phyloP scores from a whole-genome alignment of 2,113 vertebrate species.

The Ifrita kowaldi region DNA sequence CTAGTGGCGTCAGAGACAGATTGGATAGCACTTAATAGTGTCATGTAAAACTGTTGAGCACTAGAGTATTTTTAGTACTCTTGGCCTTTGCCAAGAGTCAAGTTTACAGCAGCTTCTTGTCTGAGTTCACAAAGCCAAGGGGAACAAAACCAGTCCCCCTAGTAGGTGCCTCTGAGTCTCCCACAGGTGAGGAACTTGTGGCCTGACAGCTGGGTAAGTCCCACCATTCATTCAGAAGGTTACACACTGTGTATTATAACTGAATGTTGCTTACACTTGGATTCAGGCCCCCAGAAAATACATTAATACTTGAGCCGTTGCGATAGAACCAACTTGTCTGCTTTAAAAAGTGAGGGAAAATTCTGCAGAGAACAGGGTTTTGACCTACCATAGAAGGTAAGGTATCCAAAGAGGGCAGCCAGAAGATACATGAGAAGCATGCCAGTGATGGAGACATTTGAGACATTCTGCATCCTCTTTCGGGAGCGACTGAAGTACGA shows the following conservation, averaged over 20 bases:
- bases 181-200: neutral
- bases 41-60: neutral
- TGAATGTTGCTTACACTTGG: neutral
- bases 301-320: neutral
- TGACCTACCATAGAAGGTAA: slow-evolving; percentile 89
- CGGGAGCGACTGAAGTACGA: slow-evolving; percentile 78
- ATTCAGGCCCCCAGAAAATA: neutral
- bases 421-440: slow-evolving; percentile 96
- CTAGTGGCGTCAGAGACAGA: neutral
- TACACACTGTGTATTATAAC: neutral
- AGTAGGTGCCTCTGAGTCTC: neutral
- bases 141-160: neutral
- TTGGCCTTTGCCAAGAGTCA: neutral
- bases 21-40: neutral
- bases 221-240: neutral
- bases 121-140: neutral
- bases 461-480: slow-evolving; percentile 91
- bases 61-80: slow-evolving; percentile 1
- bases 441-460: slow-evolving; percentile 90
- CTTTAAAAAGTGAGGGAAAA: neutral
- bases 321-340: rapidly evolving
- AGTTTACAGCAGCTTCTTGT: neutral
- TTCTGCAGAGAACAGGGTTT: neutral
- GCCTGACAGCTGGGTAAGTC: neutral
- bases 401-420: slow-evolving; percentile 92